A percentile compares a stretch with the other conserved stretches of the same genome.
phyloP scores from a whole-genome alignment of 2,113 vertebrate genomes.

The Donacobius atricapilla region DNA sequence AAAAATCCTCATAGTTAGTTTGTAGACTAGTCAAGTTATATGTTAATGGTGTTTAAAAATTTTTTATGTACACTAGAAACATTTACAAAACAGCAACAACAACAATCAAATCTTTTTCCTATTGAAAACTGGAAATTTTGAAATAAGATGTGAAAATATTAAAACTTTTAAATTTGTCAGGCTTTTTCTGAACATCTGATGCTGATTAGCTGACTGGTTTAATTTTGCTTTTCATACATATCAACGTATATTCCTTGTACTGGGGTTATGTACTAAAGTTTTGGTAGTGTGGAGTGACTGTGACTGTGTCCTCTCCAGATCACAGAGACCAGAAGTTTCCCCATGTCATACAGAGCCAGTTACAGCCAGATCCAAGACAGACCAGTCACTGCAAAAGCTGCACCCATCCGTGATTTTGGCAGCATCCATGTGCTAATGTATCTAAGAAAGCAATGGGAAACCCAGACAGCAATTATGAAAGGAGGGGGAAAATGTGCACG shows the following conservation, averaged over 20 bases:
- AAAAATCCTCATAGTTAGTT: not conserved
- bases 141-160: not conserved
- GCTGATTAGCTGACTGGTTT: not conserved
- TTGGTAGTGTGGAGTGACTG: not conserved
- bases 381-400: not conserved
- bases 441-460: not conserved
- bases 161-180: not conserved
- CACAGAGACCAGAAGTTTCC: not conserved
- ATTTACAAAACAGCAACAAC: not conserved
- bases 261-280: not conserved
- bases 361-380: not conserved
- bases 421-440: not conserved
- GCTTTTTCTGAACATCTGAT: not conserved
- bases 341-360: not conserved
- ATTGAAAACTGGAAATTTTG: not conserved
- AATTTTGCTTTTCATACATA: not conserved
- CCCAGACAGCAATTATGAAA: accelerated
- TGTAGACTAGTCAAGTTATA: not conserved
- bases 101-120: not conserved
- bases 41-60: not conserved
- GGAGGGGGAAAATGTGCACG: not conserved
- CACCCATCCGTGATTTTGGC: not conserved
- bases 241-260: not conserved
- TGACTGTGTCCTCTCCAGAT: not conserved
- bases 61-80: not conserved